Conservation (phyloP, 2,888 invertebrate genomes). For the Thymelicus lineola region DNA sequence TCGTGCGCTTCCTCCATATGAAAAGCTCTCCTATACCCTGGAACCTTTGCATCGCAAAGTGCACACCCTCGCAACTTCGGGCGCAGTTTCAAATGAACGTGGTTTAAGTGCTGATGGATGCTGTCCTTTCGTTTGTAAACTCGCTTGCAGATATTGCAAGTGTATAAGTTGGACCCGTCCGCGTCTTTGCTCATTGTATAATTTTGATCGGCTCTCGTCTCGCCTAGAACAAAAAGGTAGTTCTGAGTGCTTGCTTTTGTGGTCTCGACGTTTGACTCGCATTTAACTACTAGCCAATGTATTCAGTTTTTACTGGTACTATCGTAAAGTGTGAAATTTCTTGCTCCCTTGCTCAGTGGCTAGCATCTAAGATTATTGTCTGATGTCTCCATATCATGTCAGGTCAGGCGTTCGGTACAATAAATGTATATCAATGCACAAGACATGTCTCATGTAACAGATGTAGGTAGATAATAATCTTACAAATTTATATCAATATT, state of each 20-base stretch:
- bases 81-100: conserved; percentile 55
- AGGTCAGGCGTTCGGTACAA: no score
- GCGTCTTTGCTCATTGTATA: conserved; percentile 17
- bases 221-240: conserved; percentile 37
- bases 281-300: no score
- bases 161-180: conserved; percentile 40
- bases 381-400: no score
- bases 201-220: conserved; percentile 7
- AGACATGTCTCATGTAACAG: no score
- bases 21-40: conserved; percentile 49
- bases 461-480: no score
- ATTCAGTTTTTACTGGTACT: no score
- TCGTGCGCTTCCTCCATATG: conserved; percentile 57
- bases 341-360: no score
- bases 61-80: conserved; percentile 54
- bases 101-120: conserved; percentile 56
- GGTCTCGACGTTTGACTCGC: background rate
- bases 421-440: no score
- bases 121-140: conserved; percentile 45
- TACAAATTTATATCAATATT: no score
- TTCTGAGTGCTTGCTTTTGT: conserved; percentile 9
- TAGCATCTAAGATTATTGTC: no score
- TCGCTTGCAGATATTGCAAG: conserved; percentile 53
- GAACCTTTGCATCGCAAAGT: conserved; percentile 53
- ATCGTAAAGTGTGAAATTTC: no score